phyloP scores from a whole-genome alignment of 1,140 invertebrate species.

The Ceratosolen fusciceps region DNA sequence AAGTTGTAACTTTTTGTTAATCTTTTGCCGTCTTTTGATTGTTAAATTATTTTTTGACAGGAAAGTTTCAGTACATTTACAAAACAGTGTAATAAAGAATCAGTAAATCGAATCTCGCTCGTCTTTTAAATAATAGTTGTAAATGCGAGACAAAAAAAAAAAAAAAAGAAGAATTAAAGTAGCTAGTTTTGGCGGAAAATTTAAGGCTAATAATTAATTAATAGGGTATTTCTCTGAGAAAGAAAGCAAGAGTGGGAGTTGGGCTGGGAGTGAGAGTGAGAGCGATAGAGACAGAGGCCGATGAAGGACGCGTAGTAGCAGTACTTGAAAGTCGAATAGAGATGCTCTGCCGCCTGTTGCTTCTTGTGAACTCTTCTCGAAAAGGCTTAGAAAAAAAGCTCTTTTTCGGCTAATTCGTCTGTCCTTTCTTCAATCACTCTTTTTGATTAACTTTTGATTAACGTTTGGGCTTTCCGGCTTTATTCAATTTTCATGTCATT shows the following conservation, averaged over 20 bases:
- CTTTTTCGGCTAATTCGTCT: constrained; percentile 43
- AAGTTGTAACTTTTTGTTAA: too few relatives aligned
- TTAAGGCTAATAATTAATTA: background rate
- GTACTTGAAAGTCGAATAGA: constrained; percentile 63
- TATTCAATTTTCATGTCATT: background rate
- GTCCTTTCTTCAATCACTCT: background rate
- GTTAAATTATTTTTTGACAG: too few relatives aligned
- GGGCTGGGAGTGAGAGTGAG: constrained; percentile 10
- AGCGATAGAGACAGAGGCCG: background rate
- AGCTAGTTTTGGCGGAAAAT: background rate
- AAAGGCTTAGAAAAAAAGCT: constrained; percentile 52
- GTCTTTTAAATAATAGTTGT: too few relatives aligned
- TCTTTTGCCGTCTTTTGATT: too few relatives aligned
- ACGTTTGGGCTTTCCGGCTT: constrained; percentile 11
- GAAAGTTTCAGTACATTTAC: too few relatives aligned
- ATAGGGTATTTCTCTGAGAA: background rate
- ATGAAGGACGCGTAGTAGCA: constrained; percentile 37
- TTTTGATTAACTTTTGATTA: constrained; percentile 50
- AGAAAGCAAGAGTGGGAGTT: constrained; percentile 36
- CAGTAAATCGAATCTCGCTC: too few relatives aligned
- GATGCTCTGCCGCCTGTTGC: constrained; percentile 65
- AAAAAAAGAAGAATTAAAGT: background rate
- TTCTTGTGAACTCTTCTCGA: constrained; percentile 48
- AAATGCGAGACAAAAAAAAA: too few relatives aligned
- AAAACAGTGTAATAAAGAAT: too few relatives aligned